phyloP scores from a whole-genome alignment of 1,140 invertebrate genomes.

The Carcinoscorpius rotundicauda region DNA sequence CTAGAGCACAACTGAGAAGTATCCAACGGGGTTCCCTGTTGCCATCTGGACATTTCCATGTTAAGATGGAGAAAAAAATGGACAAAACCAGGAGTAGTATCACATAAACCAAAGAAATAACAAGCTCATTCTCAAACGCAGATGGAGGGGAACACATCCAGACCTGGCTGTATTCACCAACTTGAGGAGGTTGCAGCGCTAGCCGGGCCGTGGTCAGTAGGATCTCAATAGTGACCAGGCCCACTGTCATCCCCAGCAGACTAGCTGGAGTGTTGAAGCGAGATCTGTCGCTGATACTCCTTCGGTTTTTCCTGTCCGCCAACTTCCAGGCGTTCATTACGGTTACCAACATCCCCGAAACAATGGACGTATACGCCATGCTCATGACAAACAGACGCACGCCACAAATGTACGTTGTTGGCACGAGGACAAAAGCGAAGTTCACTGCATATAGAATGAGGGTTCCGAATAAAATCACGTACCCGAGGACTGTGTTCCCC shows the following conservation, averaged over 20 bases:
- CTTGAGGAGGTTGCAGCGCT: constrained; percentile 31
- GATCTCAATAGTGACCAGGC: constrained; percentile 34
- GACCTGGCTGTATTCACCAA: constrained; percentile 19
- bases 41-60: constrained; percentile 33
- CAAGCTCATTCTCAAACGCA: constrained; percentile 35
- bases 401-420: constrained; percentile 34
- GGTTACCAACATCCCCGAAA: constrained; percentile 38
- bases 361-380: constrained; percentile 36
- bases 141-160: constrained; percentile 28
- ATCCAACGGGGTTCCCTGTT: constrained; percentile 38
- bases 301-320: constrained; percentile 27
- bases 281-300: constrained; percentile 30
- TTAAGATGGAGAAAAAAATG: constrained; percentile 32
- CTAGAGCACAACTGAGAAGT: constrained; percentile 30
- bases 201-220: constrained; percentile 38
- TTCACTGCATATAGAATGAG: constrained; percentile 36
- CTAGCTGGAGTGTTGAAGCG: constrained; percentile 29
- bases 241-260: constrained; percentile 32
- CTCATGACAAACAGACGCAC: constrained; percentile 36
- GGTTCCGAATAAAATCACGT: constrained; percentile 37
- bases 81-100: constrained; percentile 36
- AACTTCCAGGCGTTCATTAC: constrained; percentile 36
- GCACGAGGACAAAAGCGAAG: constrained; percentile 38
- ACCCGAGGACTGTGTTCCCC: constrained; percentile 38
- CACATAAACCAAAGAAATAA: constrained; percentile 38